These are phyloP conservation scores for Gambusia affinis DNA, from an alignment of 2,113 vertebrate species.

Conservation along the genomic window DNA sequence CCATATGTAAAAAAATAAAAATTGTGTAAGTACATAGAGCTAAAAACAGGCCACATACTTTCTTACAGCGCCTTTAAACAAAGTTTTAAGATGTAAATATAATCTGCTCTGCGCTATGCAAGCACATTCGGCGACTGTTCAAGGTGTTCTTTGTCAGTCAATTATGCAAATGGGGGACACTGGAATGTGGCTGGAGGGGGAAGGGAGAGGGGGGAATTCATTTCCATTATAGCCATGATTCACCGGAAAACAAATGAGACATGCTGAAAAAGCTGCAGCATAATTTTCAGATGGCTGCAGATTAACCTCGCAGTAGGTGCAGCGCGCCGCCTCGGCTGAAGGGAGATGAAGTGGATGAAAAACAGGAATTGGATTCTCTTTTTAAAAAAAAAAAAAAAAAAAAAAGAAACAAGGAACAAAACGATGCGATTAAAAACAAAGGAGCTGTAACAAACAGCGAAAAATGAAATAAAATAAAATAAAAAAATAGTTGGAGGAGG, in stretches of 20 bases:
- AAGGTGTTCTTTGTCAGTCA: conserved; percentile 42
- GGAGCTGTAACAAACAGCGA: conserved; percentile 42
- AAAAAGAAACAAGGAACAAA: conserved; percentile 7
- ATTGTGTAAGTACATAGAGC: too few relatives aligned
- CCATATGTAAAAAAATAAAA: too few relatives aligned
- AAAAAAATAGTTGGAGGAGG: conserved; percentile 35
- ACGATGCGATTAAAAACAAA: conserved; percentile 24
- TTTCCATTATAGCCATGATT: conserved; percentile 38
- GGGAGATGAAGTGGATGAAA: conserved; percentile 60
- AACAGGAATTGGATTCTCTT: conserved; percentile 58
- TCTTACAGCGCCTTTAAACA: background rate
- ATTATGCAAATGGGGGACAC: conserved; percentile 28
- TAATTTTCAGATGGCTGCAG: conserved; percentile 53
- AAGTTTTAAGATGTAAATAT: conserved; percentile 1
- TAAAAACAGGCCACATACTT: background rate
- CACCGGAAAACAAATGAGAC: conserved; percentile 35
- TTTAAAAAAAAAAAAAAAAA: conserved; percentile 24
- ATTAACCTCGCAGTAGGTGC: conserved; percentile 53
- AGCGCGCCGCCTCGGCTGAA: conserved; percentile 35
- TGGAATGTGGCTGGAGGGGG: background rate
- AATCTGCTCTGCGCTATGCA: conserved; percentile 12
- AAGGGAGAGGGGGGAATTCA: background rate
- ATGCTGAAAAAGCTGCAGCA: conserved; percentile 23
- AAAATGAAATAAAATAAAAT: background rate
- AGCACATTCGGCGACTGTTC: conserved; percentile 6